A percentile compares a stretch with the other conserved stretches of the same genome.
phyloP scores from a whole-genome alignment of 2,888 invertebrate genomes.

The Litoditis marina region DNA sequence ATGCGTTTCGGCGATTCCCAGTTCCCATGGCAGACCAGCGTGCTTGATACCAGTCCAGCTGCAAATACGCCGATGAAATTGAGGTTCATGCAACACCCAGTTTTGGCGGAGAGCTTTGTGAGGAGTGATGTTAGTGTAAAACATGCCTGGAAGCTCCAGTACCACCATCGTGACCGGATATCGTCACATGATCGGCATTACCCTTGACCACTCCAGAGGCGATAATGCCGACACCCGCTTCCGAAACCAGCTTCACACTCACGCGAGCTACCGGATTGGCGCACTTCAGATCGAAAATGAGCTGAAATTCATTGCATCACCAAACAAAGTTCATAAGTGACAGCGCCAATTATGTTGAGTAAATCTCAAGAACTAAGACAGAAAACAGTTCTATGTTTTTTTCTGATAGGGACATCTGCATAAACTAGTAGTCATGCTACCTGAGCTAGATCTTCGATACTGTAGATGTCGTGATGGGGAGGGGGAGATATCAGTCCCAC shows the following conservation, averaged over 20 bases:
- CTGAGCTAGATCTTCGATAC: slow-evolving; percentile 96
- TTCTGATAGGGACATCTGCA: background rate
- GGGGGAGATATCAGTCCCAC: slow-evolving; percentile 97
- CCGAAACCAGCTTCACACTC: slow-evolving; percentile 94
- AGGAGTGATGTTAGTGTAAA: too few relatives aligned
- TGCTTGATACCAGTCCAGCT: slow-evolving; percentile 94
- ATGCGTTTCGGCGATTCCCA: slow-evolving; percentile 96
- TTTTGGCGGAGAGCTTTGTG: too few relatives aligned
- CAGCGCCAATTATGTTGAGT: too few relatives aligned
- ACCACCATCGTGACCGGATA: slow-evolving; percentile 98
- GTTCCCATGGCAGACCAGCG: slow-evolving; percentile 96
- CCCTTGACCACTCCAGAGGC: slow-evolving; percentile 98
- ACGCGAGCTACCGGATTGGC: slow-evolving; percentile 91
- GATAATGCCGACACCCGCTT: slow-evolving; percentile 96
- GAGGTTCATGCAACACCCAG: background rate
- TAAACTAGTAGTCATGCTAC: too few relatives aligned
- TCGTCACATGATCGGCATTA: slow-evolving; percentile 95
- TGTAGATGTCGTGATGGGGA: slow-evolving; percentile 99
- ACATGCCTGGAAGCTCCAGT: slow-evolving; percentile 76
- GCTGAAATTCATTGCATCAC: slow-evolving; percentile 58
- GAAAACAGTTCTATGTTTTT: background rate
- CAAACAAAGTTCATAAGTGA: too few relatives aligned
- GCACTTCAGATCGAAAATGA: slow-evolving; percentile 95
- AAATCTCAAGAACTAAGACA: too few relatives aligned
- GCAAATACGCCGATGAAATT: background rate